phyloP scores from a whole-genome alignment of 2,113 vertebrate genomes.

The Hoplias malabaricus region DNA sequence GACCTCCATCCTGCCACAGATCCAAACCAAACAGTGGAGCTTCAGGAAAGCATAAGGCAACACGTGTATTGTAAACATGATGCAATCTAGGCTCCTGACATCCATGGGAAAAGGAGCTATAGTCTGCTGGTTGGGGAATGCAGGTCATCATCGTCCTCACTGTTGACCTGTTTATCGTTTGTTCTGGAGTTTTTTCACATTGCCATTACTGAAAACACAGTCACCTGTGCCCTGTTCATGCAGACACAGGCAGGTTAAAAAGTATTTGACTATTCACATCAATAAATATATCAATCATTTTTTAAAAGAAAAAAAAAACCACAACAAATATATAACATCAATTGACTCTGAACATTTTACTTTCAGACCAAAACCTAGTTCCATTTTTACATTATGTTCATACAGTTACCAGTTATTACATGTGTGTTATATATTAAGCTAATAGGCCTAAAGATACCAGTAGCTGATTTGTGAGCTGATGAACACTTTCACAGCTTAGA shows the following conservation, averaged over 20 bases:
- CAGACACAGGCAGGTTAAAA: neutral
- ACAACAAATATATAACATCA: neutral
- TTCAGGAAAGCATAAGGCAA: constrained; percentile 30
- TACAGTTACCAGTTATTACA: neutral
- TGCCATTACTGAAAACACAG: neutral
- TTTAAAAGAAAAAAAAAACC: neutral
- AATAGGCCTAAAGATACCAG: neutral
- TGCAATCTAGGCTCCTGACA: constrained; percentile 42
- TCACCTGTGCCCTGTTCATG: neutral
- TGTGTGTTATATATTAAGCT: neutral
- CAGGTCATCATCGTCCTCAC: neutral
- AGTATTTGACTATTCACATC: neutral
- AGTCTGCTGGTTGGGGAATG: neutral
- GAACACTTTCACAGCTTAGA: neutral
- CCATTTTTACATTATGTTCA: neutral
- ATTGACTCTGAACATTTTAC: neutral
- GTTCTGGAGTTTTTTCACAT: neutral
- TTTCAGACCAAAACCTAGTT: too few relatives aligned
- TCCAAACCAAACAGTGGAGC: constrained; percentile 43
- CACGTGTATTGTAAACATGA: constrained; percentile 49
- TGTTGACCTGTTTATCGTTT: neutral
- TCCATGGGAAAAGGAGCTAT: constrained; percentile 35
- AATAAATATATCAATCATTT: neutral
- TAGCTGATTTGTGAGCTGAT: neutral
- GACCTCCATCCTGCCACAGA: constrained; percentile 45